Base-by-base conservation (phyloP, 2,113 vertebrate genomes). In the Erythrocercus mccallii region DNA sequence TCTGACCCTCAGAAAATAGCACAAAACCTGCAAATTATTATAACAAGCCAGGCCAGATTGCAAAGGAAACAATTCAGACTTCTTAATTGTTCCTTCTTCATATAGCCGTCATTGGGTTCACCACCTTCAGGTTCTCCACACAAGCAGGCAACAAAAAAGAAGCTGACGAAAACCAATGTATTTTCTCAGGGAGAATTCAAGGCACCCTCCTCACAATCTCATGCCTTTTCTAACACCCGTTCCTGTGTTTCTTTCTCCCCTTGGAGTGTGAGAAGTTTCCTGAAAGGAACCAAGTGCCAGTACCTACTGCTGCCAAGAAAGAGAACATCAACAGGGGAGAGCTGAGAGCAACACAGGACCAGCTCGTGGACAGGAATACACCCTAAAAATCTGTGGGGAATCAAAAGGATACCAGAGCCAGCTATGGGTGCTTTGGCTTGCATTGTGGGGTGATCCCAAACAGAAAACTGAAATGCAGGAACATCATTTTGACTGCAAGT, bases 361-460 rank as follows among this genome's bases (percentile, higher is more conserved):
- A 37, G 23, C 19, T 53, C 58, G 31, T 0, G 3, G n/a, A 51
- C 23, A 66, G 42, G 38, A 84, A 33, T 1, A 65, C 0, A 57
- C 3, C 42, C 23, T 27, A 65, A 65, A 79, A 60, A 15, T 17
- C 30, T 6, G 9, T 15, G 33, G 16, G 35, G 35, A 61, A 53
- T 18, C 21, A 35, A 79, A 73, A 68, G 37, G 21, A 38, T 40
- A 60, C 4, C 27, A 66, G 11, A 73, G 23, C 10, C 64, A 86
- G 51, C 30, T 62, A 6, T 6, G 23, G 23, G 4, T 62, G 38
- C 33, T 45, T 68, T 17, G 15, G 14, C 68, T 81, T 68, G 31
- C 21, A 30, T 14, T 12, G 27, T 2, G 5, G 30, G 11, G 33
- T 27, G 7, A 47, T 42, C 45, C 35, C 35, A 12, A 74, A 50